Evolutionary conservation across 2,113 vertebrate species (phyloP), one percentile per base, ranked within the genome.

Genomic region (Ifrita kowaldi): DNA sequence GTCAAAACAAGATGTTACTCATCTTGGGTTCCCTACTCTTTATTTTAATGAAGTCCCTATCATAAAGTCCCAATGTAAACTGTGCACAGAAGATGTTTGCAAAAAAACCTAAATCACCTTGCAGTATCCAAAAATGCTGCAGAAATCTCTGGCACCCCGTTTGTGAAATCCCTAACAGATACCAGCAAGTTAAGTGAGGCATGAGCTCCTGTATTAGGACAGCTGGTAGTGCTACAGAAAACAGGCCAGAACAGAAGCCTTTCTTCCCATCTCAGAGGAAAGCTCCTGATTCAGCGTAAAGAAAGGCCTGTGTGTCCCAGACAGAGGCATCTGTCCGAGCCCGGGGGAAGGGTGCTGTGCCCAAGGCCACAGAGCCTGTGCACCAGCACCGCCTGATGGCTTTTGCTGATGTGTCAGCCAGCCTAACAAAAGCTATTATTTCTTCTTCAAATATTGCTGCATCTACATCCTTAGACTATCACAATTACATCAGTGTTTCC

Each of bases 381-480:
- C 41, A 42, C 28, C 59, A 77, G 75, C 11, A 2, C 44, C 14
- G 47, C 28, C 49, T 2, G 0, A 18, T 10, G 26, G 23, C 28
- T 53, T 85, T 83, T 27, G 32, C 55, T 74, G 55, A 82, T 65
- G 17, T 60, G 28, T 44, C 57, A 49, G 33, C 53, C 62, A 80
- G 62, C 24, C 32, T 64, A 80, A 90, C n/a, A 90, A 88, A 73
- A 83, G 44, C 16, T 53, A 64, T n/a, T 73, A 35, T 59, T 91
- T 62, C 71, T 81, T 78, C 77, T 64, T 82, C 78, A 79, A 91
- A 87, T 85, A 64, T 49, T 44, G 24, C 47, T 76, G 57, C 16
- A 47, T 73, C 82, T 53, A 28, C 64, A 87, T 41, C 67, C 62
- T 68, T 37, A n/a, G 67, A 57, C 52, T 65, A 46, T 26, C 70